These are phyloP conservation scores for Pogoniulus pusillus DNA, from an alignment of 2,797 vertebrate genomes.

Conservation along the genomic window DNA sequence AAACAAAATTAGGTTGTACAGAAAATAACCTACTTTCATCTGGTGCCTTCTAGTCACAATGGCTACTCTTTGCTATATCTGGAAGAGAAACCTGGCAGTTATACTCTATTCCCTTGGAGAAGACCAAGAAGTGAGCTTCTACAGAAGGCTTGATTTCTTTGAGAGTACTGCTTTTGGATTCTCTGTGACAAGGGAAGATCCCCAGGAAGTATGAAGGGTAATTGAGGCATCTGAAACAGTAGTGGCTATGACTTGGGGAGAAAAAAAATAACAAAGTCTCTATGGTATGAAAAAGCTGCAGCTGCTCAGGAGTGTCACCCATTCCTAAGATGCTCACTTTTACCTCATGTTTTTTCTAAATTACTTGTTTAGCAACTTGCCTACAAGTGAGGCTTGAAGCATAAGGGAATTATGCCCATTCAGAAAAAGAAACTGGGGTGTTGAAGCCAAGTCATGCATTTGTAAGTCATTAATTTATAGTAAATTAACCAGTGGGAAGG, in stretches of 20 bases:
- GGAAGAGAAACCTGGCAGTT: background rate
- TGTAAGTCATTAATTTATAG: background rate
- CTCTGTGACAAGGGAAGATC: background rate
- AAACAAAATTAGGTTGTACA: background rate
- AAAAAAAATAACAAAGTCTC: background rate
- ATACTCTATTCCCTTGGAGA: background rate
- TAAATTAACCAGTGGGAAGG: background rate
- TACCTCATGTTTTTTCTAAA: rapidly evolving
- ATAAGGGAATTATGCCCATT: background rate
- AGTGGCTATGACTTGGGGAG: background rate
- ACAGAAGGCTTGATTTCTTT: background rate
- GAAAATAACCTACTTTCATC: background rate
- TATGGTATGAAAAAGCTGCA: background rate
- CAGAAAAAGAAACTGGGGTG: background rate
- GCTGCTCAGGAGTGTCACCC: background rate
- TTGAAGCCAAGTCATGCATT: background rate
- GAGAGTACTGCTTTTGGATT: background rate
- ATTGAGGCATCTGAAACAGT: background rate
- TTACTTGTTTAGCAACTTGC: background rate
- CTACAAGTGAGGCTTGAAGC: background rate
- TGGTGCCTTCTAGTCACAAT: background rate
- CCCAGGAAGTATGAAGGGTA: constrained; percentile 11
- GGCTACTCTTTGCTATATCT: background rate
- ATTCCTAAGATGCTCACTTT: background rate
- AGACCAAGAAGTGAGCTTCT: constrained; percentile 4